Conservation (phyloP, 2,888 invertebrate genomes). For the Nycteola revayana region DNA sequence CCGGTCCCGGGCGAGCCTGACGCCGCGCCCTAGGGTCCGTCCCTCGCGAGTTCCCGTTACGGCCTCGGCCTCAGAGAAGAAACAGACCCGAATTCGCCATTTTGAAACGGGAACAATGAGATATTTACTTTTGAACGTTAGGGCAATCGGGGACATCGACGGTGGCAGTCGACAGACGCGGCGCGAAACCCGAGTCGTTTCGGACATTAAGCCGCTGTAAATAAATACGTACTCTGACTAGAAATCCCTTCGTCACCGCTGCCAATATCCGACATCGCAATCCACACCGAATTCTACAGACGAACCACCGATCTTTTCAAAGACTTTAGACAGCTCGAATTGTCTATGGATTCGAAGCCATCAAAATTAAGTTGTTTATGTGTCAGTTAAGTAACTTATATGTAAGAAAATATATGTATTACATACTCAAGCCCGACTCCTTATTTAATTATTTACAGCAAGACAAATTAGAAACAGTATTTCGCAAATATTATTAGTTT, state of each 20-base stretch:
- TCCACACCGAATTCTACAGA: conserved; percentile 79
- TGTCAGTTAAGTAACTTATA: conserved; percentile 12
- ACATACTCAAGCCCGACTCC: too few relatives aligned
- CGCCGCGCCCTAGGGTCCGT: conserved; percentile 41
- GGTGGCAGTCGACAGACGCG: conserved; percentile 49
- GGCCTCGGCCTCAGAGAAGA: conserved; percentile 35
- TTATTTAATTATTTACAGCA: too few relatives aligned
- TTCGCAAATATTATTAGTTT: too few relatives aligned
- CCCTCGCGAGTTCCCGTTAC: conserved; percentile 33
- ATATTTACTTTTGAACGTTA: conserved; percentile 77
- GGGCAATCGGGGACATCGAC: conserved; percentile 50
- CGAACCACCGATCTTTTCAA: conserved; percentile 76
- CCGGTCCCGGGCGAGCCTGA: conserved; percentile 60
- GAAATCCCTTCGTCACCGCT: conserved; percentile 90
- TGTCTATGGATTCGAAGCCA: conserved; percentile 70
- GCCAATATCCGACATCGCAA: conserved; percentile 90
- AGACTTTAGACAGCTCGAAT: conserved; percentile 57
- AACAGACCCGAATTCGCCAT: conserved; percentile 74
- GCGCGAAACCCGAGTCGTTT: conserved; percentile 43
- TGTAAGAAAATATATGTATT: too few relatives aligned
- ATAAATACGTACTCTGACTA: conserved; percentile 88
- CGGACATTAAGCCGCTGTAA: conserved; percentile 49
- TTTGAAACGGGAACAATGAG: conserved; percentile 81
- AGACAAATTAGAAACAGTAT: too few relatives aligned
- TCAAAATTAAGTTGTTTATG: conserved; percentile 58